These are phyloP conservation scores for Galaxias olidus DNA, from an alignment of 2,797 vertebrate species.

Conservation along the genomic window DNA sequence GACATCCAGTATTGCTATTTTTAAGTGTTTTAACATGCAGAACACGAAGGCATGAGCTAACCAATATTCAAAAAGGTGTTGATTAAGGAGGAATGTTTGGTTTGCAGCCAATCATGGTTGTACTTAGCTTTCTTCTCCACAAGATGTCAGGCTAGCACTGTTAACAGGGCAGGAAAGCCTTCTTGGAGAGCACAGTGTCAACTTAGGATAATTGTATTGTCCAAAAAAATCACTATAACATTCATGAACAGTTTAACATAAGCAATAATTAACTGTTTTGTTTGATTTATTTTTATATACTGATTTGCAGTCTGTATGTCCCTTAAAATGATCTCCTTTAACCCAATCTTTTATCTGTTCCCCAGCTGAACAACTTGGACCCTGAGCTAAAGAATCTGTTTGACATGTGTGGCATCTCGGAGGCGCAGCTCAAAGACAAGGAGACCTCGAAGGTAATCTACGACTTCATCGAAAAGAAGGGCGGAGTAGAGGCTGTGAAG, in stretches of 20 bases:
- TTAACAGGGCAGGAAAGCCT: not conserved
- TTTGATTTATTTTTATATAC: no score
- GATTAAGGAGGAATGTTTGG: not conserved
- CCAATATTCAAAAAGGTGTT: not conserved
- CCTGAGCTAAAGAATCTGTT: slow-evolving; percentile 97
- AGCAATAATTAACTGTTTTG: no score
- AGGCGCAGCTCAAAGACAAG: slow-evolving; percentile 96
- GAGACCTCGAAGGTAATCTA: slow-evolving; percentile 99
- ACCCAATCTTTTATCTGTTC: not conserved
- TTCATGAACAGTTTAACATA: no score
- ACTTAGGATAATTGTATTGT: no score
- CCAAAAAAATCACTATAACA: no score
- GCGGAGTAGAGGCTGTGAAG: slow-evolving; percentile 96
- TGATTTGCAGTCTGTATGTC: no score
- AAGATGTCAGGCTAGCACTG: slow-evolving; percentile 38
- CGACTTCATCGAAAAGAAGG: slow-evolving; percentile 98
- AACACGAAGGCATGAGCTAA: not conserved
- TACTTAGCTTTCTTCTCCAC: slow-evolving; percentile 22
- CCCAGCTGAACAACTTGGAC: slow-evolving; percentile 95
- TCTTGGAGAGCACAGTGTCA: no score
- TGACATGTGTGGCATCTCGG: slow-evolving; percentile 96
- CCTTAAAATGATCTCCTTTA: not conserved
- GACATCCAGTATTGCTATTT: no score
- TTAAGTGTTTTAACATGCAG: no score
- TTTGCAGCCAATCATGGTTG: not conserved